Base-by-base conservation (phyloP, 2,113 vertebrate genomes). In the Atherinomorus stipes region DNA sequence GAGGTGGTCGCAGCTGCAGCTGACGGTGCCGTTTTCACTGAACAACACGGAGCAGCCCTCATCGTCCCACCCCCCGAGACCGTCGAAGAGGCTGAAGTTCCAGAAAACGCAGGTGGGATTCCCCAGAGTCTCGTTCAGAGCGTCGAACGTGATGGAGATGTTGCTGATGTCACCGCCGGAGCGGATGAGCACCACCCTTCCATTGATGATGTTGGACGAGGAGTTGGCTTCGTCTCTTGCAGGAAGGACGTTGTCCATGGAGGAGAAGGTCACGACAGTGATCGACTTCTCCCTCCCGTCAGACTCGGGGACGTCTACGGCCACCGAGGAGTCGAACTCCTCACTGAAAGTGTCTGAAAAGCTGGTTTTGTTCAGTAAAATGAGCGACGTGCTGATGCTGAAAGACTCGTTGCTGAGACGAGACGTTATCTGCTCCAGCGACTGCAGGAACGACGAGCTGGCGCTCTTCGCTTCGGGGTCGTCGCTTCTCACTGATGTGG, bases 1-100 rank as follows among this genome's bases (percentile, higher is more conserved):
- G 71, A 96, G 85, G 61, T 98, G 97, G 80, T 85, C 88, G 78
- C 96, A 98, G 60, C 23, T 88, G 79, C 97, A 98, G 10, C 82
- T 86, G 37, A 90, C 89, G 0, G 18, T 53, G 26, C 59, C 42
- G 1, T 58, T 69, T 3, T 0, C 5, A 0, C 1, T 13, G 2
- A 63, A 53, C 0, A 21, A 2, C 0, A 80, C 45, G 0, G 22
- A 1, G 37, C 96, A 96, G 0, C 76, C 84, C 0, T 57, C 2
- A 0, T 23, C 3, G 1, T 95, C 95, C 96, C 96, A 96, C 0
- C 74, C 89, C 1, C 88, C 90, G 0, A 52, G 42, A 7, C 60
- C 76, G 2, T 71, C 59, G 45, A 89, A 90, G 23, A 93, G 89
- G 1, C 10, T n/a, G 10, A 90, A 94, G 80, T 96, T 93, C 95